These are phyloP conservation scores for Bombus huntii DNA, from an alignment of 1,140 invertebrate genomes.

Conservation along the genomic window DNA sequence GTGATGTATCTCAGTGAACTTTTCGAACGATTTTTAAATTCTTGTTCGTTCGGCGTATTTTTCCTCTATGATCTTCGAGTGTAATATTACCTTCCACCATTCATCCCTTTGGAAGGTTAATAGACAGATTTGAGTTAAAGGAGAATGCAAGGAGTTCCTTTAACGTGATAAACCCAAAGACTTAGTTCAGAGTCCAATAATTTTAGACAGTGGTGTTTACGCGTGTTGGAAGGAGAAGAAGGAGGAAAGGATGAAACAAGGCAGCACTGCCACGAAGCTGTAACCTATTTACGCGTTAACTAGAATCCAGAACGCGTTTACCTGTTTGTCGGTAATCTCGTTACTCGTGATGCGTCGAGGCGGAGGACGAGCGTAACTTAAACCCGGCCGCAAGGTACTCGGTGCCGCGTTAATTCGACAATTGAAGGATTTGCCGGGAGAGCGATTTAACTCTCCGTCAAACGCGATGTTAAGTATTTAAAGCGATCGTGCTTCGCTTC, in stretches of 20 bases:
- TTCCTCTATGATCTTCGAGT: too few species aligned
- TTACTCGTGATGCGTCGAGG: background rate
- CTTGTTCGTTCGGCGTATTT: too few species aligned
- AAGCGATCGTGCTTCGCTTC: background rate
- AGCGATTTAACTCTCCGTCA: background rate
- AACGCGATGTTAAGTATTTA: constrained; percentile 7
- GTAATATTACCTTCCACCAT: too few species aligned
- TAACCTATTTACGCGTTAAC: constrained; percentile 30
- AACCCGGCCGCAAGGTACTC: constrained; percentile 1
- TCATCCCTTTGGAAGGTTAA: too few species aligned
- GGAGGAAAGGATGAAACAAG: background rate
- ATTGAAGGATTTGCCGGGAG: constrained; percentile 28
- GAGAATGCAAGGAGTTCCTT: too few species aligned
- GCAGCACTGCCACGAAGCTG: background rate
- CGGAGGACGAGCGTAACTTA: constrained; percentile 21
- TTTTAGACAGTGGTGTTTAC: background rate
- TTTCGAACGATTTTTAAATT: too few species aligned
- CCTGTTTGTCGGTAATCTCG: constrained; percentile 27
- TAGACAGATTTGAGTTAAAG: too few species aligned
- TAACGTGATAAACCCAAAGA: too few species aligned
- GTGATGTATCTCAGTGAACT: too few species aligned
- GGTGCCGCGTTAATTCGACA: constrained; percentile 31
- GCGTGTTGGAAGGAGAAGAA: background rate
- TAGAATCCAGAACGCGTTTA: constrained; percentile 30
- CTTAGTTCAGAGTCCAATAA: background rate